Evolutionary conservation across 2,113 vertebrate genomes (phyloP).

Genomic region (Empidonax traillii): DNA sequence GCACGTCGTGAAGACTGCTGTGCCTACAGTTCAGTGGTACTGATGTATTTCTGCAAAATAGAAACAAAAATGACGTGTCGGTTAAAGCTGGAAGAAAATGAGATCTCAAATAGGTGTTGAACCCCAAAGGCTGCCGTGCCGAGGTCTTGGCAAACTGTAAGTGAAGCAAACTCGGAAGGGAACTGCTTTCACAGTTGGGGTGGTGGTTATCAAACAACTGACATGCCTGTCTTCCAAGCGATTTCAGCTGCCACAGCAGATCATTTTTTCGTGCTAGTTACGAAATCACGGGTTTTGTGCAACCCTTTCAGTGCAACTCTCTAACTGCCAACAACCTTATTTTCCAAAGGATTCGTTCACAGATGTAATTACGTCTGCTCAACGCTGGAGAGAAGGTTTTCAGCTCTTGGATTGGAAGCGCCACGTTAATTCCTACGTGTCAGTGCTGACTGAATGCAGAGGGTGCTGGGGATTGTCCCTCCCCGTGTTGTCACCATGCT

Average conservation of each 20-base stretch:
- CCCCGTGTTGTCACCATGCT: background rate
- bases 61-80: background rate
- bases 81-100: background rate
- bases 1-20: background rate
- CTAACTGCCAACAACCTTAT: background rate
- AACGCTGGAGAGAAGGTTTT: background rate
- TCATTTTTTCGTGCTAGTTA: background rate
- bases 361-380: background rate
- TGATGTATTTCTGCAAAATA: background rate
- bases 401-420: background rate
- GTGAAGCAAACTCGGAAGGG: background rate
- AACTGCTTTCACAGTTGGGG: background rate
- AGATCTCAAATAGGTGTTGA: background rate
- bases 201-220: background rate
- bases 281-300: background rate
- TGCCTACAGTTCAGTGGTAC: background rate
- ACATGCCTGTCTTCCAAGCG: background rate
- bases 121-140: background rate
- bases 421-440: background rate
- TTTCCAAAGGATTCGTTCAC: background rate
- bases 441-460: background rate
- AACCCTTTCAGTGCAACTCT: background rate
- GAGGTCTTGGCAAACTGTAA: background rate
- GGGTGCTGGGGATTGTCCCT: background rate
- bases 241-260: background rate